Percentiles rank a stretch among this genome's conserved stretches.
phyloP scores from a whole-genome alignment of 1,140 invertebrate species.

The Trichonephila clavata region DNA sequence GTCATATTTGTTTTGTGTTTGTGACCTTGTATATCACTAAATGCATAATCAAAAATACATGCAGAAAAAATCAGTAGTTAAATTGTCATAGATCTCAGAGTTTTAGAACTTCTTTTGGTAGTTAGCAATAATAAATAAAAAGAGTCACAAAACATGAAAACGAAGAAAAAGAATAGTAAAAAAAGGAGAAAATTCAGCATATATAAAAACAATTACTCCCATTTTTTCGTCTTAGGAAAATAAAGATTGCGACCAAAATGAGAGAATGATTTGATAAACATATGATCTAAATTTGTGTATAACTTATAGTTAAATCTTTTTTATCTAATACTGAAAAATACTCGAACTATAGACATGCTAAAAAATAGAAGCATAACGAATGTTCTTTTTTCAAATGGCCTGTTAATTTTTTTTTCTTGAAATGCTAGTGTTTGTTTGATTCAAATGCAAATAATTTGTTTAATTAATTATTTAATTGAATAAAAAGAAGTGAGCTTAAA shows the following conservation, averaged over 20 bases:
- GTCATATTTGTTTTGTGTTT: too few relatives aligned
- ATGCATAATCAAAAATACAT: too few relatives aligned
- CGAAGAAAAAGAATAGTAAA: neutral
- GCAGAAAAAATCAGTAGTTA: too few relatives aligned
- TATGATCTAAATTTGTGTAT: too few relatives aligned
- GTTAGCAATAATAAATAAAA: neutral
- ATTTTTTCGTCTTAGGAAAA: neutral
- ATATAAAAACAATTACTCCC: neutral
- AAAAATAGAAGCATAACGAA: neutral
- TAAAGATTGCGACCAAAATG: slow-evolving; percentile 53
- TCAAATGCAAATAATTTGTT: too few relatives aligned
- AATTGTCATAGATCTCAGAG: too few relatives aligned
- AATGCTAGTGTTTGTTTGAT: too few relatives aligned
- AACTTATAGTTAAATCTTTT: neutral
- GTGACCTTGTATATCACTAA: too few relatives aligned
- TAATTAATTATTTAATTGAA: too few relatives aligned
- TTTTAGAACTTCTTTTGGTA: too few relatives aligned
- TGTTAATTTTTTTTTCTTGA: neutral
- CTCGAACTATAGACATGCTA: neutral
- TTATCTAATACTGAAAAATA: too few relatives aligned
- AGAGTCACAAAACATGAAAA: neutral
- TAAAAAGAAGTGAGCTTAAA: too few relatives aligned
- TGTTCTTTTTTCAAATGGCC: slow-evolving; percentile 71
- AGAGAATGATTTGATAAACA: slow-evolving; percentile 45
- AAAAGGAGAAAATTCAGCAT: neutral